Base-by-base conservation (phyloP, 2,888 invertebrate species). In the Calliphora vomitoria region DNA sequence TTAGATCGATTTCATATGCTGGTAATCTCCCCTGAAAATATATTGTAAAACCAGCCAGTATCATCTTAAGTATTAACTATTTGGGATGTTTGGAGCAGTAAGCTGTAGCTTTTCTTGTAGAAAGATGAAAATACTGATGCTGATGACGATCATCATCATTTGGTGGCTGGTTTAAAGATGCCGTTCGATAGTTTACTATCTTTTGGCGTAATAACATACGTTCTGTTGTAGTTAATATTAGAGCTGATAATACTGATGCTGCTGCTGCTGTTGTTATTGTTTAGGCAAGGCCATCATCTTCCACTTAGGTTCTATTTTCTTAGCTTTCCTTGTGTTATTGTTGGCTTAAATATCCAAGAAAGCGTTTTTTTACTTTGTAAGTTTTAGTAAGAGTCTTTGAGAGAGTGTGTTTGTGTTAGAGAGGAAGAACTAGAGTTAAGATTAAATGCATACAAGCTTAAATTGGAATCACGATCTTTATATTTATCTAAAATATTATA, bases 401-500 rank as follows among this genome's bases (percentile, higher is more conserved):
- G 58, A 58, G 50, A 38, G 60, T 66, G 76, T 60, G 62, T 58
- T 64, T 69, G 66, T 44, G 50, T 62, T 72, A 35, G 35, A 62
- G 4, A 25, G 18, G 31, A 13, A 38, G 20, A 4, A 8, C 41
- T 78, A 44, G 55, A 47, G 71, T 47, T 74, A 85, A 89, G 89
- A 89, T 89, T 90, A 89, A 90, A 89, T 87, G 82, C 87, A 89
- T 89, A 90, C 90, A 90, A 90, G 90, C 89, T 89, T 90, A 90
- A 89, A 90, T 89, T 90, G 90, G 89, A 90, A 90, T 90, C 90
- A 90, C 90, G 90, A 90, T 90, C 88, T 90, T 88, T 88, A 89
- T 89, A 90, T 90, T 89, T 90, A 90, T 90, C 90, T 90, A 80
- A 88, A 89, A 90, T 90, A 89, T 90, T 89, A 90, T 84, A 90